These are phyloP conservation scores for Carcharodon carcharias DNA, from an alignment of 2,797 vertebrate genomes.

Conservation along the genomic window DNA sequence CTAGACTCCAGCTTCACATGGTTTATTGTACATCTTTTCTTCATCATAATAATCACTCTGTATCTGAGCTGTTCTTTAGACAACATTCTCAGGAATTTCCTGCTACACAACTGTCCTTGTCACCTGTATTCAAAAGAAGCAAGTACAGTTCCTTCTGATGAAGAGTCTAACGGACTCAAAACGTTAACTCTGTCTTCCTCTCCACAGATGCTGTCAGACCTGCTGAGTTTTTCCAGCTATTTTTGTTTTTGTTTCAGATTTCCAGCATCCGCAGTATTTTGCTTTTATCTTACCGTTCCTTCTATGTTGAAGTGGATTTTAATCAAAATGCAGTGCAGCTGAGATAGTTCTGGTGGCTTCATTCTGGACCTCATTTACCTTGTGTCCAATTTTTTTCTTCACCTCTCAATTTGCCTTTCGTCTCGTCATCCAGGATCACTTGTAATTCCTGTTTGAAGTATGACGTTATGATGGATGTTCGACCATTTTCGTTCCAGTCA, in stretches of 20 bases:
- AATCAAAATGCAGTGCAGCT: background rate
- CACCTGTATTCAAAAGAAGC: background rate
- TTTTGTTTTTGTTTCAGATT: too few species aligned
- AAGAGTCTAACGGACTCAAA: too few species aligned
- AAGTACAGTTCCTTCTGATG: background rate
- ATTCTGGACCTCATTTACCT: background rate
- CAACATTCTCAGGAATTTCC: background rate
- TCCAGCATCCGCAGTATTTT: too few species aligned
- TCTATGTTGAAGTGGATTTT: background rate
- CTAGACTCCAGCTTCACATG: background rate
- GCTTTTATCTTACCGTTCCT: background rate
- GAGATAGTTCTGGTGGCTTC: background rate
- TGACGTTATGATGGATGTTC: too few species aligned
- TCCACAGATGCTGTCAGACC: too few species aligned
- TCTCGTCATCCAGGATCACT: background rate
- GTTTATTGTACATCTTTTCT: background rate
- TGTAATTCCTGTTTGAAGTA: background rate
- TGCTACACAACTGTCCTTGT: background rate
- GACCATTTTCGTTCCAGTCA: too few species aligned
- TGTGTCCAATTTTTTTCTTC: background rate
- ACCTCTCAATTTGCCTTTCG: background rate
- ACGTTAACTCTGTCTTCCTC: too few species aligned
- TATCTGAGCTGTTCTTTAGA: background rate
- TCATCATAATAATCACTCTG: background rate
- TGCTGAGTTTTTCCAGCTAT: too few species aligned